Evolutionary conservation across 1,140 invertebrate species (phyloP), one percentile per base, ranked within the genome.

Genomic region (Neuroterus valhalla): DNA sequence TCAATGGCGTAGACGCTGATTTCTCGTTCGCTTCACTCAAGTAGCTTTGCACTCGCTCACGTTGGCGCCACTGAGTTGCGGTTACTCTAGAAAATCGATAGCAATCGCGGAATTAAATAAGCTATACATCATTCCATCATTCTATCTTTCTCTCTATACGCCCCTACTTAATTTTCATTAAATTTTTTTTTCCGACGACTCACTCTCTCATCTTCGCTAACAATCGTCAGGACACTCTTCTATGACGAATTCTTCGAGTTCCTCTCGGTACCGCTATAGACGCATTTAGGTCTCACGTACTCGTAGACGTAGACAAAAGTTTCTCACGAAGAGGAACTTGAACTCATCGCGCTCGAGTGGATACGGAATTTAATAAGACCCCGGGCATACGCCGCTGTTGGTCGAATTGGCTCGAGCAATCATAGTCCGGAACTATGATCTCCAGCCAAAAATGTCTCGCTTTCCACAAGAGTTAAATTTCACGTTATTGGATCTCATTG

Each of bases 51-150:
- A 55, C 8, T 14, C 50, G 48, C 23, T 48, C 38, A 44, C 38
- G 23, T 4, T 52, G 15, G 62, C 77, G 74, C 74, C 74, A 72
- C 6, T 78, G 74, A 44, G 3, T 38, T 26, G 52, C 70, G 72
- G 71, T 79, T 79, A 66, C 70, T 55, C 68, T 74, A 68, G 75
- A 74, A 77, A 77, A 79, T 79, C 75, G 71, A 79, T 79, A 69
- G 74, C 45, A 77, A 78, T 78, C 55, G 68, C 67, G 70, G 21
- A 23, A 72, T 55, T 55, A 55, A 55, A 55, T 55, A 55, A 55
- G 52, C 23, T 55, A 15, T 55, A 55, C 26, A 23, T n/a, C 23
- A 5, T 8, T 48, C 46, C 14, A 14, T 48, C 46, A 5, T 10
- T 21, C 23, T 23, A 21, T 52, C 23, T 52, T 17, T 52, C 8